Evolutionary conservation across 2,888 invertebrate genomes (phyloP), one percentile per base, ranked within the genome.

Genomic region (Odontomyia ornata): DNA sequence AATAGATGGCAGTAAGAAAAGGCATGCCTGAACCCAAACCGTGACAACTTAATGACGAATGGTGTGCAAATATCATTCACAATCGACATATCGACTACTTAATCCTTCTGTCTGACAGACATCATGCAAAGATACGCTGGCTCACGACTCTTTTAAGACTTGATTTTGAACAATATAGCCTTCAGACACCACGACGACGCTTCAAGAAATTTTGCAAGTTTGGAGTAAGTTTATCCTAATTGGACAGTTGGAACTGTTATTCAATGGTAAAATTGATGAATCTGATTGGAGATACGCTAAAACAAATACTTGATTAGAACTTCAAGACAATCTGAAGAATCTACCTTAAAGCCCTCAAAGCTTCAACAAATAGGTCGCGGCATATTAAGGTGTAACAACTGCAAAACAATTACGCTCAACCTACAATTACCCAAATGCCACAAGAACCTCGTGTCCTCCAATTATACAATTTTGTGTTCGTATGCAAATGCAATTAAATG

Each of bases 41-140:
- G 28, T 67, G 67, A 43, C 67, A 67, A 67, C 67, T 67, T 67
- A 64, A 67, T 67, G 67, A 67, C 67, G n/a, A 36, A 67, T 21
- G 43, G 67, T 67, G 67, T 67, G 67, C 7, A 67, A 67, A 67
- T 43, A 67, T 67, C 57, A 23, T 60, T 60, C 4, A 5, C 21
- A 5, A 13, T 52, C 18, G 18, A 52, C 52, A 15, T 52, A 18
- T 9, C 36, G 36, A 36, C 36, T 52, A 15, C 52, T 52, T 52
- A 60, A 60, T 21, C 57, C 57, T 21, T 60, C 9, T 9, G 36
- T 3, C 9, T 9, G 36, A 36, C 36, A 36, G 36, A 36, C 9
- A 60, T 23, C 25, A 21, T 60, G 4, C 4, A 23, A 7, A 60
- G 4, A 21, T 60, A 60, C 25, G 25, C 57, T 25, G 4, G 57